Percentiles rank a stretch among this genome's conserved stretches.
Conservation (phyloP, 2,888 invertebrate species). For the Oegoconia quadripuncta region DNA sequence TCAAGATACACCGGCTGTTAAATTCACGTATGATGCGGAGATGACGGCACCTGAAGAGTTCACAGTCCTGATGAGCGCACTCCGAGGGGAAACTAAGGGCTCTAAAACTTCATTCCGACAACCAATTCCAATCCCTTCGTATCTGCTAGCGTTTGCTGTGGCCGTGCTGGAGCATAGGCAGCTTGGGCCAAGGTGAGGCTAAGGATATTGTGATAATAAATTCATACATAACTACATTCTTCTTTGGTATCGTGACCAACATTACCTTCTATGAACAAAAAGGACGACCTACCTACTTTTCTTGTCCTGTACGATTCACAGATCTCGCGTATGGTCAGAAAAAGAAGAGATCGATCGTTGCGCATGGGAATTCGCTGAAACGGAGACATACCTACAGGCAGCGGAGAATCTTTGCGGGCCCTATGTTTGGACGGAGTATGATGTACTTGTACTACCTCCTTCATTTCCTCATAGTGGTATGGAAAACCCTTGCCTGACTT, state of each 20-base stretch:
- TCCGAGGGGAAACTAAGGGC: constrained; percentile 71
- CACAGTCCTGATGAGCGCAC: constrained; percentile 93
- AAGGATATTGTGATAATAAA: background rate
- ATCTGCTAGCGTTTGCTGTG: constrained; percentile 93
- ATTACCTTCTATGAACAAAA: too few species aligned
- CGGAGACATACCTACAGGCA: constrained; percentile 88
- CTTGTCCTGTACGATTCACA: constrained; percentile 32
- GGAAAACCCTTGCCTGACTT: constrained; percentile 98
- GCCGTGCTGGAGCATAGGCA: constrained; percentile 87
- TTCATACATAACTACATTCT: background rate
- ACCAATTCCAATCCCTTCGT: constrained; percentile 91
- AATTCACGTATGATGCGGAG: constrained; percentile 89
- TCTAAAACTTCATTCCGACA: constrained; percentile 83
- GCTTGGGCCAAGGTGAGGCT: constrained; percentile 83
- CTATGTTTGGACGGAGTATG: constrained; percentile 95
- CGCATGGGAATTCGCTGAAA: constrained; percentile 93
- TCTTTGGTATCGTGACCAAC: background rate
- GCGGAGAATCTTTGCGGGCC: constrained; percentile 93
- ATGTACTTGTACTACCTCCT: constrained; percentile 93
- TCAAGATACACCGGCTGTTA: constrained; percentile 95
- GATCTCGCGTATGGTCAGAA: constrained; percentile 94
- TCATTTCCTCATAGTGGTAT: constrained; percentile 97
- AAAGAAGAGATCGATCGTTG: constrained; percentile 89
- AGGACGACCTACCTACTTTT: background rate
- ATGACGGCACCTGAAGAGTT: constrained; percentile 86